Evolutionary conservation across 2,113 vertebrate species (phyloP), one percentile per base, ranked within the genome.

Genomic region (Nannospalax galili): DNA sequence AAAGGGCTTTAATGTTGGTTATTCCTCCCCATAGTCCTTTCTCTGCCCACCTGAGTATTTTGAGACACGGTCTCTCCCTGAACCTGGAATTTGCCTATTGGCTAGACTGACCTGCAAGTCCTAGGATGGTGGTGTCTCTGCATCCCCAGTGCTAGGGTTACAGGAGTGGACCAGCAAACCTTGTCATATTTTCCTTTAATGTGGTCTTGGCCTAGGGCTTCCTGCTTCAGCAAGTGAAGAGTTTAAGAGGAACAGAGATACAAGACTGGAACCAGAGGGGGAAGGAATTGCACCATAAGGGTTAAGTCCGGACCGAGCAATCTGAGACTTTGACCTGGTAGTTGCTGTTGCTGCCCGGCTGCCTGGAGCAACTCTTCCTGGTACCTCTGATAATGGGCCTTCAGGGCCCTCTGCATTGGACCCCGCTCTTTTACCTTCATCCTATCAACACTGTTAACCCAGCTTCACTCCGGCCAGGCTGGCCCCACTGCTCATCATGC

Each of bases 251-350:
- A 35, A 32, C 2, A 6, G 5, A 11, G 10, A 65, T 22, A n/a
- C 67, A 56, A 60, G 7, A 65, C 4, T 17, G 24, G 40, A 15
- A 28, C 1, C 28, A 0, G 2, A 4, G 62, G 40, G 67, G 37
- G 15, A n/a, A 77, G 70, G 15, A 37, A 40, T 1, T 77, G 22
- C 52, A 79, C 22, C 24, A 7, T n/a, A 73, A 73, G 64, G 32
- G 26, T 28, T n/a, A 60, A 67, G 30, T 11, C 28, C 45, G 26
- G 72, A 73, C 37, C 16, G 48, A 20, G 67, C 4, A 60, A 9
- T 56, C 52, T 42, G 75, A 91, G 94, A 96, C 84, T 90, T 96
- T 52, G 93, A 60, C 70, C 95, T 95, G 86, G 30, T 48, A 5
- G 62, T 90, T 62, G 42, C 78, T 35, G 7, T 79, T 60, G 30